Evolutionary conservation across 2,888 invertebrate genomes (phyloP).

Genomic region (Selenia dentaria): DNA sequence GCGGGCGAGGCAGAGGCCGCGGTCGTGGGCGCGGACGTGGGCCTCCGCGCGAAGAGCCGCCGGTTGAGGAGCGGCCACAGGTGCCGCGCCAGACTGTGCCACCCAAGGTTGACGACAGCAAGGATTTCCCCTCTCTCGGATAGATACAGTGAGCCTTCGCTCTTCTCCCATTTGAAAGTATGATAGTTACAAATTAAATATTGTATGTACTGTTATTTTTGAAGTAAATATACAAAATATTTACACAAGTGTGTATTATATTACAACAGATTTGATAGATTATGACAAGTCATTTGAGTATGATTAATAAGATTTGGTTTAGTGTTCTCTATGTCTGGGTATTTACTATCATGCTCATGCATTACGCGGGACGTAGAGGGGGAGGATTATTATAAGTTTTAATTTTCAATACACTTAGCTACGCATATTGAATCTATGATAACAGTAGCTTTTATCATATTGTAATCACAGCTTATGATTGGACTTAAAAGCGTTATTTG

Average conservation of each 20-base stretch:
- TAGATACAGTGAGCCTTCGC: slow-evolving; percentile 80
- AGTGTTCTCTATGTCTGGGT: slow-evolving; percentile 40
- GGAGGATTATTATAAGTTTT: slow-evolving; percentile 74
- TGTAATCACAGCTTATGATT: slow-evolving; percentile 79
- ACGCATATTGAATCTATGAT: slow-evolving; percentile 72
- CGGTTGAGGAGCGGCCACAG: slow-evolving; percentile 64
- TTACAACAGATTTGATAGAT: slow-evolving; percentile 56
- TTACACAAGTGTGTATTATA: slow-evolving; percentile 82
- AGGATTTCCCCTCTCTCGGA: slow-evolving; percentile 97
- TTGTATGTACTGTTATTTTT: slow-evolving; percentile 84
- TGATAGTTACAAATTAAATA: slow-evolving; percentile 81
- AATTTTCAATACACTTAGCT: slow-evolving; percentile 71
- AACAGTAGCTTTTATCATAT: slow-evolving; percentile 75
- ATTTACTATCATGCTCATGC: slow-evolving; percentile 46
- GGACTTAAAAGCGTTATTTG: slow-evolving; percentile 70
- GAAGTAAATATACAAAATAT: slow-evolving; percentile 85
- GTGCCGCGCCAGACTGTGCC: slow-evolving; percentile 73
- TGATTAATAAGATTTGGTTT: slow-evolving; percentile 34
- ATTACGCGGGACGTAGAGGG: slow-evolving; percentile 57
- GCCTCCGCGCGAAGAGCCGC: slow-evolving; percentile 62
- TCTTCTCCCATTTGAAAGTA: slow-evolving; percentile 75
- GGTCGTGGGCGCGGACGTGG: slow-evolving; percentile 68
- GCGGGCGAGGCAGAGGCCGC: slow-evolving; percentile 85
- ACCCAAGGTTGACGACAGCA: slow-evolving; percentile 97
- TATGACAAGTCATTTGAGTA: slow-evolving; percentile 45